phyloP scores from a whole-genome alignment of 2,888 invertebrate species.

The Apodemia duryi region DNA sequence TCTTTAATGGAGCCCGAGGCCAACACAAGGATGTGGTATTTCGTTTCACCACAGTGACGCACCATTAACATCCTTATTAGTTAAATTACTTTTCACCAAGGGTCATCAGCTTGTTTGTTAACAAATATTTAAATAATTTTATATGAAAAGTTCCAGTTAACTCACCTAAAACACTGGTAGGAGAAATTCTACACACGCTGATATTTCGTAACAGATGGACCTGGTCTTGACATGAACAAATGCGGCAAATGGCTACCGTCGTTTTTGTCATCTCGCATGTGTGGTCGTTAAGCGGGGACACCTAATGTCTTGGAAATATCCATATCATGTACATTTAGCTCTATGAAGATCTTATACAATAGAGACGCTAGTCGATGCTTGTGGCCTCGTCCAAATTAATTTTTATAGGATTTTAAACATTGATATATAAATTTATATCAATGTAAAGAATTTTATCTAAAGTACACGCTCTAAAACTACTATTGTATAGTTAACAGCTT shows the following conservation, averaged over 20 bases:
- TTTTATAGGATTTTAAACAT: neutral
- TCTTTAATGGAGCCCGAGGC: no score
- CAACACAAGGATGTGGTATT: no score
- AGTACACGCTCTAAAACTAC: neutral
- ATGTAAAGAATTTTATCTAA: slow-evolving; percentile 1
- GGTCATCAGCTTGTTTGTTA: no score
- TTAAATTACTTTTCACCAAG: no score
- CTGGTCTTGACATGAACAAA: slow-evolving; percentile 3
- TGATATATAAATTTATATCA: no score
- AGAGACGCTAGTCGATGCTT: neutral
- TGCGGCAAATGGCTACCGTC: slow-evolving; percentile 1
- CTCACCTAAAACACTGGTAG: neutral
- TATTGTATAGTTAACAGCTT: slow-evolving; percentile 6
- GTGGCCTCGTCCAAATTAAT: neutral
- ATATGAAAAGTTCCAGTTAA: no score
- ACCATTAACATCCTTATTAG: no score
- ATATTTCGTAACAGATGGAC: slow-evolving; percentile 2
- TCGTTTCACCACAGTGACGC: no score
- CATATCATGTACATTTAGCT: neutral
- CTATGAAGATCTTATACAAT: neutral
- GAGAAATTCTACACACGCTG: neutral
- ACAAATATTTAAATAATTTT: no score
- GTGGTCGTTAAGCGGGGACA: neutral
- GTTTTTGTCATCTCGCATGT: slow-evolving; percentile 1
- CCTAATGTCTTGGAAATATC: neutral